Base-by-base conservation (phyloP, 53 echinoderm and acorn worm genomes). In the Paelopatides confundens region DNA sequence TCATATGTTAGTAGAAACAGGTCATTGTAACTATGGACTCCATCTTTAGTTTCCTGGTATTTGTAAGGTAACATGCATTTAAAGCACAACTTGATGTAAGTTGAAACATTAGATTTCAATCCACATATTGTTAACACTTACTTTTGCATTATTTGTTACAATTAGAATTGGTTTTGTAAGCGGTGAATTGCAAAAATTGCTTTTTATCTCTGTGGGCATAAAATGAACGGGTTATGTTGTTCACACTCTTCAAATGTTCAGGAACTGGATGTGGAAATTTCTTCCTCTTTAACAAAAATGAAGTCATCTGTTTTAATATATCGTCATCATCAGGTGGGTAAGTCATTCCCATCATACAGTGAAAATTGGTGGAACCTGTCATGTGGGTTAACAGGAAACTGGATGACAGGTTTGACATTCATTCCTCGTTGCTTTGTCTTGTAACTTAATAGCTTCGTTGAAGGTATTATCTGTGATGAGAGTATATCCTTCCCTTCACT, bases 21-120 rank as follows among this genome's bases (percentile, higher is more conserved):
- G 35, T 85, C 85, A 36, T 85, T 85, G 85, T 15, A 85, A 65
- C 65, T 85, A 36, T 85, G 66, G 17, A 85, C 40, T 5, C 85
- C 64, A 63, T 65, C 35, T 2, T 18, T 27, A 9, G 8, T 66
- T 52, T 85, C 85, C n/a, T 82, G 58, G 13, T 82, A 82, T 29
- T 29, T 35, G 32, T 82, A 82, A 31, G 54, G 62, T 58, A 82
- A 58, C 9, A 7, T 11, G 29, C 82, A 82, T 31, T 54, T 58
- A 17, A 10, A 21, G n/a, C 82, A 82, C 62, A 37, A 11, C 62
- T 82, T 82, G 2, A 82, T 15, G 29, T 29, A 82, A 3, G 32
- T 82, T 51, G 53, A 30, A 17, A 82, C 30, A 31, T 32, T 18
- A 24, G 8, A 21, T 4, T 18, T 53, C 7, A 82, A 7, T 15